These are phyloP conservation scores for Xiphorhynchus elegans DNA, from an alignment of 2,113 vertebrate genomes.

Conservation along the genomic window DNA sequence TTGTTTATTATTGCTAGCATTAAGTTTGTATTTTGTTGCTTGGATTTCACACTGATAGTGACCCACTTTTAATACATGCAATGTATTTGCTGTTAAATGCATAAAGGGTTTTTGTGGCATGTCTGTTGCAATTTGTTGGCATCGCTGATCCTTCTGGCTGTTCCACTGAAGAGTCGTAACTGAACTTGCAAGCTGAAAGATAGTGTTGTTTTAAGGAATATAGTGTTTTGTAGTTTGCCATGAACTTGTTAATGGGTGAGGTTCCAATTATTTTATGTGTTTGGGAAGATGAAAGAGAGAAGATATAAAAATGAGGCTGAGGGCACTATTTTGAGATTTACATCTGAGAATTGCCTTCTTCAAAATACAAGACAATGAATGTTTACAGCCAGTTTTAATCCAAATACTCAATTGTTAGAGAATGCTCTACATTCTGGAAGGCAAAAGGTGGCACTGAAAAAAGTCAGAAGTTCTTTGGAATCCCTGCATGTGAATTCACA, in stretches of 20 bases:
- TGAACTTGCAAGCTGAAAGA: not conserved
- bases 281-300: not conserved
- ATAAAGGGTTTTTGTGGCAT: not conserved
- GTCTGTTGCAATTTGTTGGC: not conserved
- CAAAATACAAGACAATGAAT: not conserved
- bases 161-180: not conserved
- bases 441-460: not conserved
- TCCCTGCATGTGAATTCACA: too few relatives aligned
- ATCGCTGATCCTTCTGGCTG: not conserved
- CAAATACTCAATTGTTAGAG: not conserved
- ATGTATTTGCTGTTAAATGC: not conserved
- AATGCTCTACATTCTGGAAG: not conserved
- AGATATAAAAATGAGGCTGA: not conserved
- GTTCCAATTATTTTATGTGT: not conserved
- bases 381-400: not conserved
- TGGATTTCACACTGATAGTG: not conserved
- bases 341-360: not conserved
- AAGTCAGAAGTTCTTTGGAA: not conserved
- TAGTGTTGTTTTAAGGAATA: not conserved
- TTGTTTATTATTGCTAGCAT: not conserved
- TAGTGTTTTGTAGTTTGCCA: not conserved
- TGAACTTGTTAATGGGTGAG: not conserved
- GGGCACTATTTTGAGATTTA: not conserved
- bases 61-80: not conserved
- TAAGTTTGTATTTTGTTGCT: not conserved